Base-by-base conservation (phyloP, 2,797 vertebrate species). In the Arnoldichthys spilopterus region DNA sequence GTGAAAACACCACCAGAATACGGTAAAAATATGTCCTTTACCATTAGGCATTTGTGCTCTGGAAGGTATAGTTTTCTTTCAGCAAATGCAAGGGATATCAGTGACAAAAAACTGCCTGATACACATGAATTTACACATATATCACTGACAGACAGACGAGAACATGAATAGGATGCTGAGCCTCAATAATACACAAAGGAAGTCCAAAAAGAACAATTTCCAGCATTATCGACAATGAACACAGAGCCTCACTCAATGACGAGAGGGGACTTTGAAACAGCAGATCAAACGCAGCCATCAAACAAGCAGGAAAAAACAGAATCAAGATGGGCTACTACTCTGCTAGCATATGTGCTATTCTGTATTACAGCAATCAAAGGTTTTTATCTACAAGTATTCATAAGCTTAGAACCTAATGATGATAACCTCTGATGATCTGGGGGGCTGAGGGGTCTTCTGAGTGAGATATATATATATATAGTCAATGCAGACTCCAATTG, bases 201-300 rank as follows among this genome's bases (percentile, higher is more conserved):
- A 20, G 58, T 37, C 40, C 47, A 66, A 43, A 77, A 69, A 83
- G 81, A 64, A 20, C 79, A 85, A n/a, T 82, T 85, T 73, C 20
- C 80, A 72, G 85, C 72, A 87, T 86, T 87, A 87, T 86, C 82
- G 66, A 83, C 43, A 45, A 53, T 40, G 85, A 80, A 71, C 66
- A 87, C 68, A 87, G 85, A 89, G 74, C 43, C 62, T 85, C 77
- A 68, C 74, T 76, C 78, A 72, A 84, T 81, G 63, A 51, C 13
- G 72, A 79, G 67, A 85, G 68, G 54, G 76, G 61, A 56, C 84
- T 89, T 90, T 86, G 82, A 88, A 90, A 88, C 77, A 34, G 28
- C 80, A 75, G 84, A 90, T 92, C 79, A 90, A 89, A 90, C 83
- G 18, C 24, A 75, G 72, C 68, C 72, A 68, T 75, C 66, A 72